Evolutionary conservation across 2,888 invertebrate genomes (phyloP), one percentile per base, ranked within the genome.

Genomic region (Adineta ricciae): DNA sequence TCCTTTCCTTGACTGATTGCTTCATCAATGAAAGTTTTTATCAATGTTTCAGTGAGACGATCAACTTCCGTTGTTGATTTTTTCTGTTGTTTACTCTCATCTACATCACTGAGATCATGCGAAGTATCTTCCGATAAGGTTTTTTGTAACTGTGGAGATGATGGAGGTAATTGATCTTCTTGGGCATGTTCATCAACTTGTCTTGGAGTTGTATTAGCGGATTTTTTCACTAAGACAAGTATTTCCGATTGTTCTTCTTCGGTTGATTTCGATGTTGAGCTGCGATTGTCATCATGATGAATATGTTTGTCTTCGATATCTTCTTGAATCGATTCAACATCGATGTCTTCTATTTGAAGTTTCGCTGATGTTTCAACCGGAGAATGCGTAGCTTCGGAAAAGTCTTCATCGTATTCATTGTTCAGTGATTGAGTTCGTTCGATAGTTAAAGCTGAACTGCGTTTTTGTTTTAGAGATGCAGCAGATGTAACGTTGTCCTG

Each of bases 321-420:
- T 41, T 78, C 78, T 78, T 78, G n/a, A 14, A 78, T 24, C n/a
- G 78, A 41, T 21, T 78, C 41, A 36, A 38, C 1, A 78, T 14
- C n/a, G 41, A 24, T 41, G 41, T 78, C 41, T 24, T 78, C 41
- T 32, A 11, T 64, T n/a, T 64, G 2, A 32, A 32, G 27, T 36
- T 64, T 64, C 19, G 19, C 27, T 36, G 64, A 19, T 7, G 32
- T 19, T 0, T 64, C 16, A 14, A 19, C 4, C 5, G 2, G 64
- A 16, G 78, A 78, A 78, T n/a, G 78, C 9, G 9, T 21, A 24
- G 8, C 1, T 41, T 78, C 78, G 9, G 78, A 78, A 32, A 78
- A 78, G n/a, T 78, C 78, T 41, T 78, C 78, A 41, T 78, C 78
- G 41, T 78, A 78, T 1, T 78, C 78, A 41, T 64, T 32, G 19